Percentiles rank a stretch among this genome's conserved stretches.
phyloP scores from a whole-genome alignment of 1,140 invertebrate genomes.

The Penaeus chinensis region DNA sequence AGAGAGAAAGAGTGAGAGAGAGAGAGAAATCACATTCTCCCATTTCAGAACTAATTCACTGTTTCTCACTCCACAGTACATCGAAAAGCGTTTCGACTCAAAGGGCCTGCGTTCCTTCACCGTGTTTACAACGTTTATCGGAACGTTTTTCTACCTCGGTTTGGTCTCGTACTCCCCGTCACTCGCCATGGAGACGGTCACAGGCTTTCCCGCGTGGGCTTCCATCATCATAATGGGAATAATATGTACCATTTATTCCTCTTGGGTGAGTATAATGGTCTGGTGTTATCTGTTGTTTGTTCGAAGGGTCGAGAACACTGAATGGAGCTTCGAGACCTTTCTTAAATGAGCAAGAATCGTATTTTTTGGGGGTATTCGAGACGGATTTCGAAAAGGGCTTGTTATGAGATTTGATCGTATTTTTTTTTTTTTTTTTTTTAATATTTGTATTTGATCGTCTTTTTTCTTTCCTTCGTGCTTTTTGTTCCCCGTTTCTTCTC shows the following conservation, averaged over 20 bases:
- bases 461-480: no score
- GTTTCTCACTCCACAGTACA: constrained; percentile 17
- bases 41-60: background rate
- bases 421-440: no score
- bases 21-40: background rate
- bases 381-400: no score
- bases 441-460: no score
- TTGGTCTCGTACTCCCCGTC: constrained; percentile 60
- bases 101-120: constrained; percentile 9
- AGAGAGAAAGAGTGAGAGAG: background rate
- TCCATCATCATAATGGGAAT: constrained; percentile 58
- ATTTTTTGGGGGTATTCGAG: no score
- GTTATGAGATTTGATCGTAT: no score
- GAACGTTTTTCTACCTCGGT: constrained; percentile 44
- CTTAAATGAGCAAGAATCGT: no score
- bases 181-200: constrained; percentile 63
- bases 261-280: constrained; percentile 23
- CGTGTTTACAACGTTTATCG: constrained; percentile 33
- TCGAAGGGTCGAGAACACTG: no score
- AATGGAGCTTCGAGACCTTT: no score
- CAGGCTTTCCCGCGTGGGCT: constrained; percentile 63
- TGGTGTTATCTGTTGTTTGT: no score
- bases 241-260: constrained; percentile 59
- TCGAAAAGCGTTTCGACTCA: constrained; percentile 45
- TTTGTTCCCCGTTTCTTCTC: no score